These are phyloP conservation scores for Heteromyza rotundicornis DNA, from an alignment of 2,888 invertebrate genomes.

Conservation along the genomic window DNA sequence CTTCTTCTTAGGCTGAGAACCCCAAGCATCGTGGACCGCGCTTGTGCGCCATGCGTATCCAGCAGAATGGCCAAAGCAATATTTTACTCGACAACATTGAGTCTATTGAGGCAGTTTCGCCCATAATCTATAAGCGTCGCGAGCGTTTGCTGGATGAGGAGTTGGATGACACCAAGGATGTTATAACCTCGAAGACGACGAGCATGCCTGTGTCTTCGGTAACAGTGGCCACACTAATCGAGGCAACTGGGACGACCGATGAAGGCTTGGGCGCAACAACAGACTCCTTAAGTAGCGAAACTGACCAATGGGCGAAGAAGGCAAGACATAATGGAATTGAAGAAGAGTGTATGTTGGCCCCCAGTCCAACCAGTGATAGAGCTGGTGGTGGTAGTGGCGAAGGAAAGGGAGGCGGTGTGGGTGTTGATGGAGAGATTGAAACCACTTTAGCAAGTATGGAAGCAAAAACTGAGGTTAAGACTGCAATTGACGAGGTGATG, in stretches of 20 bases:
- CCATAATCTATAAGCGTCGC: conserved; percentile 74
- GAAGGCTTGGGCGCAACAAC: neutral
- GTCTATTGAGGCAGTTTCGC: conserved; percentile 68
- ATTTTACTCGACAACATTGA: conserved; percentile 80
- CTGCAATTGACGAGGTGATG: neutral
- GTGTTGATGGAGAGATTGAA: no score
- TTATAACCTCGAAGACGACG: conserved; percentile 58
- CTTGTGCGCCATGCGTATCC: conserved; percentile 77
- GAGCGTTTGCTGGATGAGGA: conserved; percentile 62
- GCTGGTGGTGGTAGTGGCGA: neutral
- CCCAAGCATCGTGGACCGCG: conserved; percentile 69
- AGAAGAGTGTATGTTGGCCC: neutral
- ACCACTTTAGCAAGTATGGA: no score
- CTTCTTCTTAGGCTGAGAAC: conserved; percentile 58
- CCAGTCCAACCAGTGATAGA: conserved; percentile 4
- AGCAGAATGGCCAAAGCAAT: conserved; percentile 80
- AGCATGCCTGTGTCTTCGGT: conserved; percentile 25
- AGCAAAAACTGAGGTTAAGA: neutral
- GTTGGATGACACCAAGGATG: conserved; percentile 60
- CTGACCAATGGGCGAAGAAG: neutral
- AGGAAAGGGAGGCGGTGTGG: neutral
- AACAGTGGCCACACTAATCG: conserved; percentile 16
- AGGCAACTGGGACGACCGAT: neutral
- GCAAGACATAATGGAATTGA: no score
- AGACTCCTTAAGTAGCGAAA: neutral